Evolutionary conservation across 2,888 invertebrate species (phyloP).

Genomic region (Bruchidius siliquastri): DNA sequence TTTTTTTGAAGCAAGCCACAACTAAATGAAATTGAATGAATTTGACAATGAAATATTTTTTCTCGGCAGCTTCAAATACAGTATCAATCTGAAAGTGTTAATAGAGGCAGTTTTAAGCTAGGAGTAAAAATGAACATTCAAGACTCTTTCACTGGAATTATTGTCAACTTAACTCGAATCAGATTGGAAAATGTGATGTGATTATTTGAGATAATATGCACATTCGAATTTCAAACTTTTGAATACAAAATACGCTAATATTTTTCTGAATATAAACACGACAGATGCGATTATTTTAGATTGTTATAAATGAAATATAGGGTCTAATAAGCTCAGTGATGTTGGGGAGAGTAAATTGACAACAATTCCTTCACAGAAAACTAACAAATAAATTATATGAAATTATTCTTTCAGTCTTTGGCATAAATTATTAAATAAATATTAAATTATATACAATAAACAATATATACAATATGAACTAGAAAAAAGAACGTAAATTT

Average conservation of each 20-base stretch:
- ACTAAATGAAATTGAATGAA: too few species aligned
- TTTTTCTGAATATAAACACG: too few species aligned
- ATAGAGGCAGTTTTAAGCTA: neutral
- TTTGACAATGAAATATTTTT: too few species aligned
- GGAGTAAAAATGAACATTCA: neutral
- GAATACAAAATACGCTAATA: too few species aligned
- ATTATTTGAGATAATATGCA: too few species aligned
- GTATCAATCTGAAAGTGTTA: neutral
- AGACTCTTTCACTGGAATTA: neutral
- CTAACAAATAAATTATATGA: constrained; percentile 21
- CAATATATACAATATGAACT: constrained; percentile 20
- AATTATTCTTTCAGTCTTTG: constrained; percentile 38
- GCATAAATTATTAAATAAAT: constrained; percentile 37
- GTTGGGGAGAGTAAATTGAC: constrained; percentile 14
- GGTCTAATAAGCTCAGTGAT: too few species aligned
- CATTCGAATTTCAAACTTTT: too few species aligned
- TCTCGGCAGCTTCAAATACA: too few species aligned
- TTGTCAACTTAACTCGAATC: neutral
- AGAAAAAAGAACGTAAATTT: neutral
- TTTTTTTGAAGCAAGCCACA: too few species aligned
- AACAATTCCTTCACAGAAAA: constrained; percentile 28
- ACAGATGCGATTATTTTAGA: too few species aligned
- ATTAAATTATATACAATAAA: constrained; percentile 32
- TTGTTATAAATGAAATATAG: too few species aligned
- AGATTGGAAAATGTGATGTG: too few species aligned